Percentiles rank a stretch among this genome's conserved stretches.
Evolutionary conservation across 53 echinoderm and acorn worm species (phyloP).

Genomic region (Stichopus horrens): DNA sequence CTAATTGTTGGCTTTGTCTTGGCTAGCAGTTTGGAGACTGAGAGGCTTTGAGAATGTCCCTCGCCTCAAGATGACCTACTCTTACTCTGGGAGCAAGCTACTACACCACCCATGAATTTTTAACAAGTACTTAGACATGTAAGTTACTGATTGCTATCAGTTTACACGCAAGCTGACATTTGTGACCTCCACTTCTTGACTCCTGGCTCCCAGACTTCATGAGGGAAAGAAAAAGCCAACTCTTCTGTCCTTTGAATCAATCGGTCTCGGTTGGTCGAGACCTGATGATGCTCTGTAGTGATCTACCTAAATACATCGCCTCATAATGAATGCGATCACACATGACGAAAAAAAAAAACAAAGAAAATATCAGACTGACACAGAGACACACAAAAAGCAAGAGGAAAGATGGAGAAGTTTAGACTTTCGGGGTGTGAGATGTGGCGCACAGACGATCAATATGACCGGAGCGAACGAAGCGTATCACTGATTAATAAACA

Average conservation of each 20-base stretch:
- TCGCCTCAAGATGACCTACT: conserved; percentile 22
- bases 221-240: not conserved
- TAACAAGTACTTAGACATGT: conserved; percentile 37
- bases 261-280: conserved; percentile 8
- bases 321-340: not conserved
- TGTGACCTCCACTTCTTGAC: conserved; percentile 28
- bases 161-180: conserved; percentile 20
- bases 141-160: conserved; percentile 24
- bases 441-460: not conserved
- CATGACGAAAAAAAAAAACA: not conserved
- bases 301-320: not conserved
- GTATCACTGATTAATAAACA: not conserved
- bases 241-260: conserved; percentile 18
- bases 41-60: conserved; percentile 14
- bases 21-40: conserved; percentile 5
- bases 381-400: not conserved
- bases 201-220: conserved; percentile 20
- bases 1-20: not conserved
- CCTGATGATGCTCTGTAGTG: not conserved
- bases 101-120: not conserved
- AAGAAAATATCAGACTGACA: no score
- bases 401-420: not conserved
- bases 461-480: not conserved
- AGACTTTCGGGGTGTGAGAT: conserved; percentile 9
- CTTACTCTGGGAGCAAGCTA: conserved; percentile 9